Evolutionary conservation across 2,113 vertebrate genomes (phyloP).

Genomic region (Pseudopodoces humilis): DNA sequence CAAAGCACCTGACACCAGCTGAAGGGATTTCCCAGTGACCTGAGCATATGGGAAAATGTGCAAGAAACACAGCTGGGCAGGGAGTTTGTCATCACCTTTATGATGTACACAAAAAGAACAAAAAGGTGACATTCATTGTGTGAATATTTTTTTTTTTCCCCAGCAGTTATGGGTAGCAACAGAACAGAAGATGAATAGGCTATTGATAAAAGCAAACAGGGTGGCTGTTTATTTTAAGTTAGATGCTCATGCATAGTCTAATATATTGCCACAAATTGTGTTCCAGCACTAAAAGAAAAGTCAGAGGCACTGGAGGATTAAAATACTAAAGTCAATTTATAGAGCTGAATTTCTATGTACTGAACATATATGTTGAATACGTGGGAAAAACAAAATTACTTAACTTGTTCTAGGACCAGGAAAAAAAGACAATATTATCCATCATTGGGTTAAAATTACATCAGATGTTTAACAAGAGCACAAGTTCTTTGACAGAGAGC

Average conservation of each 20-base stretch:
- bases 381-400: neutral
- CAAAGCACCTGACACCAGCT: neutral
- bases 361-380: neutral
- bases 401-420: neutral
- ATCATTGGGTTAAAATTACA: neutral
- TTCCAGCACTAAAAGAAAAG: neutral
- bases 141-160: neutral
- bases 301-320: neutral
- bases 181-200: neutral
- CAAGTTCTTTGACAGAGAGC: neutral
- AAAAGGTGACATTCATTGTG: neutral
- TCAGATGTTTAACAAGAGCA: neutral
- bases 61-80: neutral
- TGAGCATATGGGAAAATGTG: neutral
- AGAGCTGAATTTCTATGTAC: neutral
- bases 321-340: neutral
- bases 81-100: neutral
- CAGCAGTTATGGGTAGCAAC: neutral
- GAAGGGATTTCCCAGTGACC: neutral
- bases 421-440: neutral
- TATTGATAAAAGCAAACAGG: conserved; percentile 29
- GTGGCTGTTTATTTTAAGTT: conserved; percentile 24
- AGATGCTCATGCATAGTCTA: neutral
- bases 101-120: neutral
- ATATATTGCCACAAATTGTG: neutral